Percentiles rank a stretch among this genome's conserved stretches.
These are phyloP conservation scores for Beroe forskalii DNA, from an alignment of 37 sponge, comb jelly and placozoan species.

Conservation along the genomic window DNA sequence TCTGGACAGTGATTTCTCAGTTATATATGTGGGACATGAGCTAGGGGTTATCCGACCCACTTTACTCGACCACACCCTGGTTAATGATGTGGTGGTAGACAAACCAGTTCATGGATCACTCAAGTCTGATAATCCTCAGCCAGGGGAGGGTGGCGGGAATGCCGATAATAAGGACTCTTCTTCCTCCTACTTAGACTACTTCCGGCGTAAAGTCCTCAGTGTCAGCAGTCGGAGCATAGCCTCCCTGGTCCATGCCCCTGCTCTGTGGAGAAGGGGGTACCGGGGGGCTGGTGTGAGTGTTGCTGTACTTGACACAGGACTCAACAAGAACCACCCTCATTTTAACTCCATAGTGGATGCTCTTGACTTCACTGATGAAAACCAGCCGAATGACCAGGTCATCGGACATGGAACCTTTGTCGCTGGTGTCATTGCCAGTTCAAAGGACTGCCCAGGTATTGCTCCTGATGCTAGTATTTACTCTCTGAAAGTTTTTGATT, in stretches of 20 bases:
- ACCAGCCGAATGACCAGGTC: slow-evolving; percentile 80
- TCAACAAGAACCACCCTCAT: slow-evolving; percentile 87
- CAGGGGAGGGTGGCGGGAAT: not conserved
- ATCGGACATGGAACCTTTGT: slow-evolving; percentile 99
- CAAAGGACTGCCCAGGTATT: slow-evolving; percentile 93
- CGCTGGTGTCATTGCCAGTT: slow-evolving; percentile 96
- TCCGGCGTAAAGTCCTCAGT: slow-evolving; percentile 33
- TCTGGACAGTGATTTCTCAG: slow-evolving; percentile 32
- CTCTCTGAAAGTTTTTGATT: slow-evolving; percentile 89
- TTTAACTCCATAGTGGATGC: slow-evolving; percentile 82
- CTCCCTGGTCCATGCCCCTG: slow-evolving; percentile 56
- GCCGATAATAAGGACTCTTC: not conserved
- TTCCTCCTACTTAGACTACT: slow-evolving; percentile 53
- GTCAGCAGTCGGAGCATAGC: slow-evolving; percentile 42
- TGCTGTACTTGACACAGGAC: slow-evolving; percentile 98
- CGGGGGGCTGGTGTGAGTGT: slow-evolving; percentile 67
- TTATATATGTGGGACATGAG: slow-evolving; percentile 31
- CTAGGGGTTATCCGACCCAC: not conserved
- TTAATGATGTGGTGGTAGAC: not conserved
- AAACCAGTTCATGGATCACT: not conserved
- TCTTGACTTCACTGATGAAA: slow-evolving; percentile 96
- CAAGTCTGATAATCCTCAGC: not conserved
- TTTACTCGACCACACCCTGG: not conserved
- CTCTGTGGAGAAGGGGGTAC: slow-evolving; percentile 49
- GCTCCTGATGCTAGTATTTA: slow-evolving; percentile 92